Percentiles rank a stretch among this genome's conserved stretches.
Evolutionary conservation across 2,888 invertebrate species (phyloP).

Genomic region (Chrysodeixis includens): DNA sequence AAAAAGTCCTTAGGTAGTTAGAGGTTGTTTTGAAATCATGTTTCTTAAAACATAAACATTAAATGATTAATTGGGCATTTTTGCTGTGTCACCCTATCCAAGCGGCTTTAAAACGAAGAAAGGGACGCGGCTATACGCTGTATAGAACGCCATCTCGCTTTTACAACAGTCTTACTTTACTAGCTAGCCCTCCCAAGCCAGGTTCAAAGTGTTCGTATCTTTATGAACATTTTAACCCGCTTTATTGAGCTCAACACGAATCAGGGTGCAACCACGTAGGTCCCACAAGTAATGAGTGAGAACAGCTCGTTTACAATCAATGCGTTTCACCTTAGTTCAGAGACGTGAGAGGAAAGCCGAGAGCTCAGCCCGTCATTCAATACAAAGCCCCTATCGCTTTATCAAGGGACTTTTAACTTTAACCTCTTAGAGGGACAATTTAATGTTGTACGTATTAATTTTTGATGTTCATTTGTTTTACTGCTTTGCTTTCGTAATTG

Average conservation of each 20-base stretch:
- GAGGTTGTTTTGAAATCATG: no score
- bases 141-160: no score
- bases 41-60: no score
- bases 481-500: no score
- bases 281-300: constrained; percentile 59
- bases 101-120: no score
- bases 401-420: constrained; percentile 29
- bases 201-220: background rate
- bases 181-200: no score
- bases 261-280: constrained; percentile 43
- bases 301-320: constrained; percentile 65
- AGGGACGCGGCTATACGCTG: no score
- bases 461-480: no score
- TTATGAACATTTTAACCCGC: background rate
- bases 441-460: background rate
- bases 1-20: no score
- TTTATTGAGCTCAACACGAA: constrained; percentile 6
- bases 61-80: no score
- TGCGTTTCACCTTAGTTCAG: constrained; percentile 63
- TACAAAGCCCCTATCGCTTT: constrained; percentile 43
- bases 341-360: constrained; percentile 63
- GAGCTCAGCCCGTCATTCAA: constrained; percentile 39
- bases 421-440: background rate
- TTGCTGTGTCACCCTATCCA: no score
- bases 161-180: no score